phyloP scores from a whole-genome alignment of 2,797 vertebrate species.

The Chelonia mydas region DNA sequence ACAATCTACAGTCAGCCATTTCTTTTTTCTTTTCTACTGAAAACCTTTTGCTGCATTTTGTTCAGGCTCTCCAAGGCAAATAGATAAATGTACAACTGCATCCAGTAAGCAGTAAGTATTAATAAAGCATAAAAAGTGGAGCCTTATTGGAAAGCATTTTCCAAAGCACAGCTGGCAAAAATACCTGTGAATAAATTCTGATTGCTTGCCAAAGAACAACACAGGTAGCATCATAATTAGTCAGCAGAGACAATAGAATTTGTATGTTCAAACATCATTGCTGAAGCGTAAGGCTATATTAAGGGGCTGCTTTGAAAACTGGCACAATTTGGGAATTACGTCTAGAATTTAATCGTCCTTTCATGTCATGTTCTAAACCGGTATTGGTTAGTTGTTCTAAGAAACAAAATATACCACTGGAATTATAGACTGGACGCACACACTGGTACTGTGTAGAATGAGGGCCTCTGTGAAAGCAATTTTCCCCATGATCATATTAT shows the following conservation, averaged over 20 bases:
- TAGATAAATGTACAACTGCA: background rate
- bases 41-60: background rate
- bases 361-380: background rate
- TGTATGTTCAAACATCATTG: background rate
- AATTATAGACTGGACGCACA: background rate
- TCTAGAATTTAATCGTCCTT: background rate
- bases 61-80: background rate
- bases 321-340: background rate
- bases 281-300: constrained; percentile 10
- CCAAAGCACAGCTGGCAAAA: constrained; percentile 30
- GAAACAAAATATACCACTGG: background rate
- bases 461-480: background rate
- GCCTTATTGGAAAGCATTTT: constrained; percentile 48
- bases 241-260: background rate
- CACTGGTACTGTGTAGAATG: background rate
- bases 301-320: background rate
- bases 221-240: constrained; percentile 37
- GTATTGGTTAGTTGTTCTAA: background rate
- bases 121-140: constrained; percentile 45
- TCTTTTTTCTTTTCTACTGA: no score
- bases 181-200: constrained; percentile 34
- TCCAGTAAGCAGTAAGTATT: constrained; percentile 58
- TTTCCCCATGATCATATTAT: background rate
- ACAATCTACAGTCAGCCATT: accelerated
- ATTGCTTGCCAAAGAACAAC: constrained; percentile 41